Evolutionary conservation across 2,113 vertebrate species (phyloP).

Genomic region (Oreochromis niloticus): DNA sequence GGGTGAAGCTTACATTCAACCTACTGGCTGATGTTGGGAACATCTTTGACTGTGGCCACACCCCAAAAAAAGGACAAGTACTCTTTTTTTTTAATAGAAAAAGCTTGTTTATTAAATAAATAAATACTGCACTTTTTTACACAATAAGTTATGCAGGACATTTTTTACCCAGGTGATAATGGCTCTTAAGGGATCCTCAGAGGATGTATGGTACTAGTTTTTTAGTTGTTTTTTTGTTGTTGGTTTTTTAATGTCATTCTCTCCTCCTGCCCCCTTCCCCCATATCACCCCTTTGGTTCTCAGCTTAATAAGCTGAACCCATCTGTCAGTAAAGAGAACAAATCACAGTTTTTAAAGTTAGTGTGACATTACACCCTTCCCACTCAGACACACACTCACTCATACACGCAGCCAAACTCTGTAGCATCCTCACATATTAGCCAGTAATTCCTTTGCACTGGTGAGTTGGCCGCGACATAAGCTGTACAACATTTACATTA

Average conservation of each 20-base stretch:
- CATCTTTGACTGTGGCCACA: background rate
- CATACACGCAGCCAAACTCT: background rate
- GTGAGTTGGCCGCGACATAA: slow-evolving; percentile 58
- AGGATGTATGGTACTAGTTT: background rate
- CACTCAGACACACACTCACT: background rate
- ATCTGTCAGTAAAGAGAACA: slow-evolving; percentile 41
- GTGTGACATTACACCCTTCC: slow-evolving; percentile 30
- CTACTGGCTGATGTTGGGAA: background rate
- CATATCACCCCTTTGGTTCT: background rate
- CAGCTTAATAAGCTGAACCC: slow-evolving; percentile 22
- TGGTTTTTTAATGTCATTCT: background rate
- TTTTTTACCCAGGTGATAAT: slow-evolving; percentile 47
- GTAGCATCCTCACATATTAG: slow-evolving; percentile 1
- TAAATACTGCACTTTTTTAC: slow-evolving; percentile 91
- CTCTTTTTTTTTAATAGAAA: slow-evolving; percentile 40
- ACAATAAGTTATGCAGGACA: slow-evolving; percentile 92
- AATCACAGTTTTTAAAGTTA: slow-evolving; percentile 62
- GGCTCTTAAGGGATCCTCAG: slow-evolving; percentile 25
- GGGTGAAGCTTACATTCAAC: background rate
- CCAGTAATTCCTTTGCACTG: slow-evolving; percentile 57
- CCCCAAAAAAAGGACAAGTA: background rate
- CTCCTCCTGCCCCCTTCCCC: background rate
- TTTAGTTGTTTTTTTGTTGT: background rate
- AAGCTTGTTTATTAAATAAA: slow-evolving; percentile 78
- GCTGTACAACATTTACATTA: slow-evolving; percentile 58